phyloP scores from a whole-genome alignment of 2,113 vertebrate species.

The Anser cygnoides region DNA sequence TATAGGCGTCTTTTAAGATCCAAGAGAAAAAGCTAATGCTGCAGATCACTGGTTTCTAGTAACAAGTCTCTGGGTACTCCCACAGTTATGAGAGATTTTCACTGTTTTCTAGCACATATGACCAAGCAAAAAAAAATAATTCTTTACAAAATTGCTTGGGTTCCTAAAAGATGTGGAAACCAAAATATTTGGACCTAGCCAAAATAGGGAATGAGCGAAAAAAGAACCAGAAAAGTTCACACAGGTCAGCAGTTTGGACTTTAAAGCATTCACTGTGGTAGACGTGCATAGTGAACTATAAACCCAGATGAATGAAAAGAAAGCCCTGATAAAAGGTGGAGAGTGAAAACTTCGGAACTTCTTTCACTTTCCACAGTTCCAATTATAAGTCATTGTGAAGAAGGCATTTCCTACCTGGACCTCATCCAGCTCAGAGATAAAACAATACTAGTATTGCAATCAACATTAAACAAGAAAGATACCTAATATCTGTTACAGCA shows the following conservation, averaged over 20 bases:
- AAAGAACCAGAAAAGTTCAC: not conserved
- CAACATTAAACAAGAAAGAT: not conserved
- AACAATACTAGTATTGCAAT: not conserved
- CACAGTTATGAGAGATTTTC: not conserved
- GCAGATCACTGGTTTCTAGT: not conserved
- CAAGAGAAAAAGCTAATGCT: not conserved
- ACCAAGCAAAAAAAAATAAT: not conserved
- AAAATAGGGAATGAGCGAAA: not conserved
- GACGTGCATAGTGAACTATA: not conserved
- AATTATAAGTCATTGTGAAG: not conserved
- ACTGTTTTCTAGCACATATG: not conserved
- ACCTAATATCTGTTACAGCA: not conserved
- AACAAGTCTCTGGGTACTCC: not conserved
- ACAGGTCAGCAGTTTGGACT: not conserved
- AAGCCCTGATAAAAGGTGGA: not conserved
- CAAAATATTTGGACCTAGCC: not conserved
- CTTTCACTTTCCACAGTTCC: not conserved
- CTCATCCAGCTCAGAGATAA: not conserved
- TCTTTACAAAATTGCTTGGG: not conserved
- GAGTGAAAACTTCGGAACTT: not conserved
- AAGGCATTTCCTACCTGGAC: not conserved
- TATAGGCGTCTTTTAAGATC: rapidly evolving
- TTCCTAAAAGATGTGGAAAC: not conserved
- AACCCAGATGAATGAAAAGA: not conserved
- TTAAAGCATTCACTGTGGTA: not conserved